A percentile compares a stretch with the other conserved stretches of the same genome.
phyloP scores from a whole-genome alignment of 1,140 invertebrate genomes.

The Nymphalis io region DNA sequence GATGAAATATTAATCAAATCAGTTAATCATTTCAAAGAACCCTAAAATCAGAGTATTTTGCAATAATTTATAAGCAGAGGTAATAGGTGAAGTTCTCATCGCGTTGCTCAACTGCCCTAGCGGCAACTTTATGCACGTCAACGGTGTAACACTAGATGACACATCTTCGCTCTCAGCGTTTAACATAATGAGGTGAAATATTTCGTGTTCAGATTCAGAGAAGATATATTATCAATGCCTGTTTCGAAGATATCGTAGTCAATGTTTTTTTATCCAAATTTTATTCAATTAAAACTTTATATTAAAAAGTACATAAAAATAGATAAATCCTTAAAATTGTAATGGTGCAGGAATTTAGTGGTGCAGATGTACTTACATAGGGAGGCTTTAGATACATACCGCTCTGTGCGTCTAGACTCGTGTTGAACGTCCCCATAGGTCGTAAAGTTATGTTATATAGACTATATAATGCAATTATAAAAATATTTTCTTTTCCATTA shows the following conservation, averaged over 20 bases:
- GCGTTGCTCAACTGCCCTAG: slow-evolving; percentile 15
- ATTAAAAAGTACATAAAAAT: too few species aligned
- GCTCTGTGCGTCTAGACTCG: too few species aligned
- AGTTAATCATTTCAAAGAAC: background rate
- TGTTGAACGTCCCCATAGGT: too few species aligned
- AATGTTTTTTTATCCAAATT: too few species aligned
- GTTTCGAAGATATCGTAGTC: background rate
- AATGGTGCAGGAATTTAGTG: too few species aligned
- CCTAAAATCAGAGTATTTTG: background rate
- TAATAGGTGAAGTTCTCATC: slow-evolving; percentile 26
- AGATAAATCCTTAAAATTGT: too few species aligned
- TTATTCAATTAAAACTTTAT: too few species aligned
- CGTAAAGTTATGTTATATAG: too few species aligned
- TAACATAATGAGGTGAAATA: background rate
- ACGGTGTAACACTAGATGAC: slow-evolving; percentile 9
- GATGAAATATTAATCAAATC: background rate
- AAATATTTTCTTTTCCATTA: too few species aligned
- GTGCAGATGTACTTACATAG: too few species aligned
- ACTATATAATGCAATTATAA: too few species aligned
- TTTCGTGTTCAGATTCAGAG: background rate
- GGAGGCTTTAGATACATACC: too few species aligned
- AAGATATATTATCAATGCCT: background rate
- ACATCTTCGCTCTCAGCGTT: slow-evolving; percentile 1
- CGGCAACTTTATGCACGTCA: slow-evolving; percentile 6
- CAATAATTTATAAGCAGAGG: slow-evolving; percentile 9